These are phyloP conservation scores for Actinemys pallida DNA, from an alignment of 2,113 vertebrate genomes.

Conservation along the genomic window DNA sequence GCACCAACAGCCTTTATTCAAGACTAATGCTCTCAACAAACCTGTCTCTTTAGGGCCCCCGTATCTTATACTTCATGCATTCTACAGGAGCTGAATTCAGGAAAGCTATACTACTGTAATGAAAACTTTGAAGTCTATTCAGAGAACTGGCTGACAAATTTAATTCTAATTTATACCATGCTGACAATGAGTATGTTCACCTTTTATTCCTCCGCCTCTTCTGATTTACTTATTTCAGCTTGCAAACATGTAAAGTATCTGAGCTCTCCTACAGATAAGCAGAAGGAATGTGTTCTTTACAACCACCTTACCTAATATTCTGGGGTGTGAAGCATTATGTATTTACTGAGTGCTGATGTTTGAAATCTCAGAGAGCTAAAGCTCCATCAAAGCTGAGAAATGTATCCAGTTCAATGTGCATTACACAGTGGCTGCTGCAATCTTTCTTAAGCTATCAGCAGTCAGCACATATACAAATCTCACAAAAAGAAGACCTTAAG, in stretches of 20 bases:
- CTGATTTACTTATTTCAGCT: not conserved
- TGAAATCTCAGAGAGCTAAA: slow-evolving; percentile 18
- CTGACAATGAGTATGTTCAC: not conserved
- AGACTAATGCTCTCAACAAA: not conserved
- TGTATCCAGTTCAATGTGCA: not conserved
- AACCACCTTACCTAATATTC: not conserved
- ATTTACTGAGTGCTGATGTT: not conserved
- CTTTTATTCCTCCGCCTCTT: slow-evolving; percentile 34
- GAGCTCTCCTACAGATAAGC: not conserved
- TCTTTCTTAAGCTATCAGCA: not conserved
- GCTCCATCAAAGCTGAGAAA: not conserved
- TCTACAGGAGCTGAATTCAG: not conserved
- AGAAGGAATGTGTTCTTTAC: slow-evolving; percentile 3
- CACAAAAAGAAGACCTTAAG: not conserved
- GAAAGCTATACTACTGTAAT: not conserved
- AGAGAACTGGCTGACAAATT: not conserved
- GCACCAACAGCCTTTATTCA: slow-evolving; percentile 2
- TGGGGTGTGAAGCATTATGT: not conserved
- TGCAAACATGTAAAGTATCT: slow-evolving; percentile 25
- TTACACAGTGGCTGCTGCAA: not conserved
- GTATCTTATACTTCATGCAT: not conserved
- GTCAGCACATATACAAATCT: accelerated
- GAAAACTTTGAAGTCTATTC: not conserved
- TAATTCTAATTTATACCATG: not conserved
- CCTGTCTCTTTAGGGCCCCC: not conserved